These are phyloP conservation scores for Gryon sp. DNA, from an alignment of 1,140 invertebrate genomes.

Conservation along the genomic window DNA sequence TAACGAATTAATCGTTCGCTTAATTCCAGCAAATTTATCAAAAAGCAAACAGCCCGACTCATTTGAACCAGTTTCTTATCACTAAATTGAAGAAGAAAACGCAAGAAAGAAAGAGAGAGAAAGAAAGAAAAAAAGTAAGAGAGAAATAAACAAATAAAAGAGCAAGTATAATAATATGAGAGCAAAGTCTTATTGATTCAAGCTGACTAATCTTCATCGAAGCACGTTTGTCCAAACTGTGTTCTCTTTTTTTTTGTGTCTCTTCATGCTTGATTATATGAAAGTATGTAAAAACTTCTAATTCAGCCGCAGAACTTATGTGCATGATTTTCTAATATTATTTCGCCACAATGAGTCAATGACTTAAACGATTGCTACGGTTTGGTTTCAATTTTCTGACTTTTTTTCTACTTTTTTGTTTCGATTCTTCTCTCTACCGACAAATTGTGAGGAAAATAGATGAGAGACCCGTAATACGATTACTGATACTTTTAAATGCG, in stretches of 20 bases:
- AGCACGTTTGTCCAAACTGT: constrained; percentile 20
- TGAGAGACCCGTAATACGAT: constrained; percentile 16
- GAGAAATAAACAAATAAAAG: too few relatives aligned
- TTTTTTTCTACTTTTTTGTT: too few relatives aligned
- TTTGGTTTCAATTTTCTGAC: too few relatives aligned
- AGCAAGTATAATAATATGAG: too few relatives aligned
- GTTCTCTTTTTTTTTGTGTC: constrained; percentile 34
- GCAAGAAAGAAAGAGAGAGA: too few relatives aligned
- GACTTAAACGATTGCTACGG: too few relatives aligned
- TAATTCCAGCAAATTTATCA: constrained; percentile 13
- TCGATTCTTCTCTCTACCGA: too few relatives aligned
- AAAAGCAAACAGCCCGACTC: constrained; percentile 4
- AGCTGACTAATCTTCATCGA: constrained; percentile 1
- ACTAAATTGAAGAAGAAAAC: neutral
- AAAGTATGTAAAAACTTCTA: neutral
- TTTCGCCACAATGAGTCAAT: too few relatives aligned
- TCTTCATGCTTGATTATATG: neutral
- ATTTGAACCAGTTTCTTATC: constrained; percentile 26
- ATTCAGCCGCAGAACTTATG: too few relatives aligned
- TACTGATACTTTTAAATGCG: constrained; percentile 48
- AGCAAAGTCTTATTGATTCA: constrained; percentile 34
- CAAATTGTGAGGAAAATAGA: neutral
- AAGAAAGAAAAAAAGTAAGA: too few relatives aligned
- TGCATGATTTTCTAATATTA: too few relatives aligned
- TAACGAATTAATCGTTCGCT: neutral